phyloP scores from a whole-genome alignment of 2,888 invertebrate genomes.

The Palloptera scutellata region DNA sequence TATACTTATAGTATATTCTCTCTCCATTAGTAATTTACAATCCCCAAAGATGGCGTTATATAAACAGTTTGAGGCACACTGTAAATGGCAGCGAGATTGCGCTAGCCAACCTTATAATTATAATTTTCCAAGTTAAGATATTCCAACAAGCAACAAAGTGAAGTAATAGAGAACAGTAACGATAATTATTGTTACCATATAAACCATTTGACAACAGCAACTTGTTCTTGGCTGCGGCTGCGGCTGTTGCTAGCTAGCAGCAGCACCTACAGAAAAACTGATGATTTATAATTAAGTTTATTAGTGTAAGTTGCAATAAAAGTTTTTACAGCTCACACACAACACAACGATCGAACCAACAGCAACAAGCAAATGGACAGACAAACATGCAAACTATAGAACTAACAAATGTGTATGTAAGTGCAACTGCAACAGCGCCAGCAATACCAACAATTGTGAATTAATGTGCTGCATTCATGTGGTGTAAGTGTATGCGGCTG shows the following conservation, averaged over 20 bases:
- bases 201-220: constrained; percentile 1
- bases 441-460: constrained; percentile 34
- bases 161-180: neutral
- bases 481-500: constrained; percentile 22
- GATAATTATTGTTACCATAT: constrained; percentile 2
- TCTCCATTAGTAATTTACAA: too few relatives aligned
- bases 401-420: constrained; percentile 5
- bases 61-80: too few relatives aligned
- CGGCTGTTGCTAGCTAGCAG: neutral
- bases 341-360: constrained; percentile 17
- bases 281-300: constrained; percentile 19
- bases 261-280: too few relatives aligned
- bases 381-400: constrained; percentile 14
- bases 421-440: constrained; percentile 7
- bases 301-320: constrained; percentile 37
- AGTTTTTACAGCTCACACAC: constrained; percentile 27
- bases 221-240: neutral
- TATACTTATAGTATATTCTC: too few relatives aligned
- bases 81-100: too few relatives aligned
- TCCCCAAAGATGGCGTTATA: too few relatives aligned
- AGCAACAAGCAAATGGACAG: constrained; percentile 11
- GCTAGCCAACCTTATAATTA: too few relatives aligned
- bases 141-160: neutral
- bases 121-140: too few relatives aligned
- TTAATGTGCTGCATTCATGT: constrained; percentile 40